These are phyloP conservation scores for Phyllotis vaccarum DNA, from an alignment of 2,797 vertebrate genomes.

Conservation along the genomic window DNA sequence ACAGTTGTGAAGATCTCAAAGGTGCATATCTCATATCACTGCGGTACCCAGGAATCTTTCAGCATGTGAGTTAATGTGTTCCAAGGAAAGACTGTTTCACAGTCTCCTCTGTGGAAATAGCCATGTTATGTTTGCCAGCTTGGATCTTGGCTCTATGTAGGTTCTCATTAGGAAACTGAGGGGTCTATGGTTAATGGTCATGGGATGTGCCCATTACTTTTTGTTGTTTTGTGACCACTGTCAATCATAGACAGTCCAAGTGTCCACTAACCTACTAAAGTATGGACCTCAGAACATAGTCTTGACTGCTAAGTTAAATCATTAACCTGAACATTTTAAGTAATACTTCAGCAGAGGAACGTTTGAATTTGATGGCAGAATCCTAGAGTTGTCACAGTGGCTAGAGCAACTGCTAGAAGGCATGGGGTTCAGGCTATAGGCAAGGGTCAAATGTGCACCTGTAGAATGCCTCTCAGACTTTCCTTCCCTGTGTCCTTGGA, in stretches of 20 bases:
- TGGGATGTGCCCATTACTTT: rapidly evolving
- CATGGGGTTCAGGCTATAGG: rapidly evolving
- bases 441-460: not conserved
- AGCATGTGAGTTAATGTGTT: not conserved
- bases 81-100: not conserved
- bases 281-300: not conserved
- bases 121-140: not conserved
- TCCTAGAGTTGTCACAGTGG: not conserved
- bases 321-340: not conserved
- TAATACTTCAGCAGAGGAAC: not conserved
- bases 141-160: not conserved
- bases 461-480: rapidly evolving
- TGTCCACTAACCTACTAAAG: not conserved
- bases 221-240: not conserved
- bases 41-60: not conserved
- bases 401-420: rapidly evolving
- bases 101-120: not conserved
- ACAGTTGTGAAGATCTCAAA: not conserved
- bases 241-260: not conserved
- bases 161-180: not conserved
- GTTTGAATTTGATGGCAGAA: not conserved
- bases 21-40: rapidly evolving
- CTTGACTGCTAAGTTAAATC: not conserved
- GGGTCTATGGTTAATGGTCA: not conserved
- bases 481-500: rapidly evolving